Conservation (phyloP, 2,888 invertebrate genomes). For the Buathra laborator region DNA sequence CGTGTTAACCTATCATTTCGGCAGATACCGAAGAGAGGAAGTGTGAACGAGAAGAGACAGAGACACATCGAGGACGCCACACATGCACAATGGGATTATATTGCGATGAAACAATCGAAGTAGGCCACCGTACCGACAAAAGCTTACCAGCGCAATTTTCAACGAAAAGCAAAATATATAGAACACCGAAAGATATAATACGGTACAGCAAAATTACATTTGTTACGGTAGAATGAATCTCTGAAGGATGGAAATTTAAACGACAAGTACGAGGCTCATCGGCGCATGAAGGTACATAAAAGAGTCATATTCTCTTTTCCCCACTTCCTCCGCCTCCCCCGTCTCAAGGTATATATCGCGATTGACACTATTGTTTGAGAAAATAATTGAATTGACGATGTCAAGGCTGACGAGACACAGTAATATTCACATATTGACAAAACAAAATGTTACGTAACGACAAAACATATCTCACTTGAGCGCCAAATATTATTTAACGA, state of each 20-base stretch:
- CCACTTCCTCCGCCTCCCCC: neutral
- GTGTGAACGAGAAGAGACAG: slow-evolving; percentile 14
- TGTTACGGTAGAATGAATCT: slow-evolving; percentile 60
- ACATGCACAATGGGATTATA: slow-evolving; percentile 2
- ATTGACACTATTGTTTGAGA: slow-evolving; percentile 55
- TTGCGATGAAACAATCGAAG: slow-evolving; percentile 44
- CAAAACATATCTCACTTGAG: slow-evolving; percentile 26
- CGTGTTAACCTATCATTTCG: neutral
- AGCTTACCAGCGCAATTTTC: slow-evolving; percentile 25
- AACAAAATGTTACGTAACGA: slow-evolving; percentile 22
- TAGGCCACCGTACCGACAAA: slow-evolving; percentile 43
- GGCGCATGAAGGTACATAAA: slow-evolving; percentile 47
- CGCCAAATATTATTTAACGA: slow-evolving; percentile 13
- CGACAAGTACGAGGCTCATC: slow-evolving; percentile 45
- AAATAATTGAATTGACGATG: slow-evolving; percentile 63
- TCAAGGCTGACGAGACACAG: slow-evolving; percentile 11
- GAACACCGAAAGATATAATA: neutral
- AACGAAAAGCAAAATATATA: slow-evolving; percentile 33
- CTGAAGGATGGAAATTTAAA: slow-evolving; percentile 61
- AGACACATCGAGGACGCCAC: slow-evolving; percentile 29
- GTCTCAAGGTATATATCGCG: neutral
- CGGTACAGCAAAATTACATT: slow-evolving; percentile 54
- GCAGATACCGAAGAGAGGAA: slow-evolving; percentile 15
- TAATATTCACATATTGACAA: slow-evolving; percentile 2
- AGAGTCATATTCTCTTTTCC: slow-evolving; percentile 7